Evolutionary conservation across 2,797 vertebrate species (phyloP).

Genomic region (Harpagifer antarcticus): DNA sequence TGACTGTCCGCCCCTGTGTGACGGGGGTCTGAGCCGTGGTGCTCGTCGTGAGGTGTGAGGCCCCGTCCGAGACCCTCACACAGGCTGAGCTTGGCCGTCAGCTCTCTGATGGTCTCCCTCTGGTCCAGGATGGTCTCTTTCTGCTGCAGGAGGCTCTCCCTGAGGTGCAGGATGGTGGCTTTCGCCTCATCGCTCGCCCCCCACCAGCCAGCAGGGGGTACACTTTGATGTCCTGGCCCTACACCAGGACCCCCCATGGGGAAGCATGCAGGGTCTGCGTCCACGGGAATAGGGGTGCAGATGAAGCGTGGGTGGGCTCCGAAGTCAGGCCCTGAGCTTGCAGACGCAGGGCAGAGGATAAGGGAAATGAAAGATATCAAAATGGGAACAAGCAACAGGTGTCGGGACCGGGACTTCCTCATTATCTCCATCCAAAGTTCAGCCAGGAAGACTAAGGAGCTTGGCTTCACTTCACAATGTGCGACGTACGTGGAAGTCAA

Average conservation of each 20-base stretch:
- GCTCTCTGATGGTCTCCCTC: slow-evolving; percentile 88
- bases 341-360: slow-evolving; percentile 36
- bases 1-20: slow-evolving; percentile 46
- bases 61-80: slow-evolving; percentile 83
- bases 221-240: slow-evolving; percentile 72
- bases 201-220: slow-evolving; percentile 77
- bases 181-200: slow-evolving; percentile 88
- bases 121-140: slow-evolving; percentile 90
- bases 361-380: slow-evolving; percentile 45
- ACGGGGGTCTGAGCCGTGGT: slow-evolving; percentile 53
- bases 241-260: slow-evolving; percentile 44
- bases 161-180: slow-evolving; percentile 87
- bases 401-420: slow-evolving; percentile 44
- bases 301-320: slow-evolving; percentile 84
- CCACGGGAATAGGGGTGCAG: slow-evolving; percentile 85
- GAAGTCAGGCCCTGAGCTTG: slow-evolving; percentile 65
- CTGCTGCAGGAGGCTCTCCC: slow-evolving; percentile 88
- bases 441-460: slow-evolving; percentile 38
- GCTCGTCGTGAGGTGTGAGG: slow-evolving; percentile 55
- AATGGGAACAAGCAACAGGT: slow-evolving; percentile 21
- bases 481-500: slow-evolving; percentile 25
- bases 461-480: slow-evolving; percentile 49
- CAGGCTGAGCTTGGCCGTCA: slow-evolving; percentile 87
- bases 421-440: slow-evolving; percentile 54
- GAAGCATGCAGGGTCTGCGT: slow-evolving; percentile 83